Evolutionary conservation across 1,140 invertebrate genomes (phyloP).

Genomic region (Lethocerus indicus): DNA sequence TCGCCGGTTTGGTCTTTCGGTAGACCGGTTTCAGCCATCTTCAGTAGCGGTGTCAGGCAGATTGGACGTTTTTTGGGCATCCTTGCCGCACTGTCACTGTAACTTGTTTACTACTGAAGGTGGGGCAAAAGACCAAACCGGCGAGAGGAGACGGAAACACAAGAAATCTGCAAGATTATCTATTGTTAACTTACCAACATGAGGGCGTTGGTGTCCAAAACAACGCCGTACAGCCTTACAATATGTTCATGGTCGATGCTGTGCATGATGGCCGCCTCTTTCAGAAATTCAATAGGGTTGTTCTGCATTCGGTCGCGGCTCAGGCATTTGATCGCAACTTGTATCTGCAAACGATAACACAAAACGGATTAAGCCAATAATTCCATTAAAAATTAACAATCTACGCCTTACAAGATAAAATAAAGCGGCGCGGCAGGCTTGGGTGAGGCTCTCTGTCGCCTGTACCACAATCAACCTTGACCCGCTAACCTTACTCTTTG

Average conservation of each 20-base stretch:
- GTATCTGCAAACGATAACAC: conserved; percentile 39
- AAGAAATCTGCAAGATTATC: neutral
- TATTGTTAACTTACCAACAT: conserved; percentile 60
- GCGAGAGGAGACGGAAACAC: neutral
- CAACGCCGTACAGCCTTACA: conserved; percentile 91
- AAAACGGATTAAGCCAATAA: neutral
- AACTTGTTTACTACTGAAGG: too few species aligned
- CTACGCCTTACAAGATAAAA: too few species aligned
- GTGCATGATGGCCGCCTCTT: conserved; percentile 97
- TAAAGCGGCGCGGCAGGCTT: too few species aligned
- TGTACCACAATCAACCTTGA: too few species aligned
- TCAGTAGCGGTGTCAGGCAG: too few species aligned
- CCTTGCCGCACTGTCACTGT: too few species aligned
- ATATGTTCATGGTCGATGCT: conserved; percentile 93
- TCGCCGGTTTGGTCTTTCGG: too few species aligned
- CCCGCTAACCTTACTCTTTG: too few species aligned
- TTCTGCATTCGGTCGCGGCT: conserved; percentile 86
- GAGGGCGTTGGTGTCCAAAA: conserved; percentile 80
- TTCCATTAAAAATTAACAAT: neutral
- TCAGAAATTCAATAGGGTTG: conserved; percentile 90
- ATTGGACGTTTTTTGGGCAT: too few species aligned
- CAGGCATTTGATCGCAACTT: conserved; percentile 95
- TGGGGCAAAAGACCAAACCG: too few species aligned
- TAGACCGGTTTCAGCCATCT: too few species aligned
- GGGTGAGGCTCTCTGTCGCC: too few species aligned